A percentile compares a stretch with the other conserved stretches of the same genome.
Evolutionary conservation across 2,113 vertebrate species (phyloP).

Genomic region (Climacteris rufus): DNA sequence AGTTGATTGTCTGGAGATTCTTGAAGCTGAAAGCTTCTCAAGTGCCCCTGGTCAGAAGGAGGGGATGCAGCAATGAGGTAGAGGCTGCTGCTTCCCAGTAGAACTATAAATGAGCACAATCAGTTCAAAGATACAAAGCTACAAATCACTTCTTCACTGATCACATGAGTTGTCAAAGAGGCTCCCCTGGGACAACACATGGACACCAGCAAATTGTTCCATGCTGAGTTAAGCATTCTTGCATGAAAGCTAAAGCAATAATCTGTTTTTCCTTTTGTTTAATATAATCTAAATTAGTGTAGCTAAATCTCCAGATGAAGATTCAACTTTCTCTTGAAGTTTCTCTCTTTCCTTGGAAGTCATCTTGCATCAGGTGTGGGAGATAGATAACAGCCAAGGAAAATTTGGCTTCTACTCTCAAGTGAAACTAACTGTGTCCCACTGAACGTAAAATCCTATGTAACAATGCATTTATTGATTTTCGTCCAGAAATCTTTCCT

Average conservation of each 20-base stretch:
- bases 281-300: background rate
- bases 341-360: background rate
- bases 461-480: constrained; percentile 39
- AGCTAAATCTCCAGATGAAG: background rate
- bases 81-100: background rate
- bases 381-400: background rate
- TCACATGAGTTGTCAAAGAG: background rate
- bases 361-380: background rate
- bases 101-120: background rate
- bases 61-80: background rate
- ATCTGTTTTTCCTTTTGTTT: background rate
- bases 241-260: background rate
- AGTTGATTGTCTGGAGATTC: background rate
- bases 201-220: background rate
- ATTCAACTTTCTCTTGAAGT: background rate
- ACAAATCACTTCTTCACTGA: background rate
- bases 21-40: background rate
- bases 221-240: background rate
- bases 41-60: background rate
- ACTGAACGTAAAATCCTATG: constrained; percentile 30
- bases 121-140: background rate
- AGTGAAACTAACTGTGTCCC: background rate
- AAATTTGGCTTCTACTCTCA: background rate
- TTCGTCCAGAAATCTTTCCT: constrained; percentile 27
- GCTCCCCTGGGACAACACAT: background rate